phyloP scores from a whole-genome alignment of 2,888 invertebrate genomes.

The Lasioglossum oenotherae region DNA sequence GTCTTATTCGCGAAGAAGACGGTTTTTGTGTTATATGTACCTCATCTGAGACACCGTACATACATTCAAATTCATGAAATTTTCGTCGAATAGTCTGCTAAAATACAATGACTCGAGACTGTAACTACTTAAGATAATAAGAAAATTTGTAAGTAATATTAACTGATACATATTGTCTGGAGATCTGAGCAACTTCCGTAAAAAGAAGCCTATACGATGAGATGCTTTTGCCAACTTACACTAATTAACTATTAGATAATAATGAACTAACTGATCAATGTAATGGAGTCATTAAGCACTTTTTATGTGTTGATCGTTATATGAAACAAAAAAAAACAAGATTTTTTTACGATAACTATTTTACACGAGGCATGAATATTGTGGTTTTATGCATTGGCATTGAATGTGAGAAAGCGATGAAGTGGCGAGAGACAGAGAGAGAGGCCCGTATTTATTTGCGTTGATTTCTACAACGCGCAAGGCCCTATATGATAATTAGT shows the following conservation, averaged over 20 bases:
- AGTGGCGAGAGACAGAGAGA: slow-evolving; percentile 44
- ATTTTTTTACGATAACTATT: slow-evolving; percentile 79
- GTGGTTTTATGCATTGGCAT: slow-evolving; percentile 70
- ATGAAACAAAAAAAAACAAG: slow-evolving; percentile 59
- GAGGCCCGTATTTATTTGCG: slow-evolving; percentile 68
- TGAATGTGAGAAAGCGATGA: slow-evolving; percentile 61
- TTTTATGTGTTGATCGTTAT: slow-evolving; percentile 78
- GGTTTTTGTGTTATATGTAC: slow-evolving; percentile 39
- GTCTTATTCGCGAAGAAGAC: slow-evolving; percentile 30
- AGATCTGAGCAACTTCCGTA: slow-evolving; percentile 70
- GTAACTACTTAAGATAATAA: slow-evolving; percentile 72
- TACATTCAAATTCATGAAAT: slow-evolving; percentile 47
- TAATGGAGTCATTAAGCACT: slow-evolving; percentile 76
- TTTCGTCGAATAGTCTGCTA: slow-evolving; percentile 61
- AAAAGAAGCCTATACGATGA: slow-evolving; percentile 65
- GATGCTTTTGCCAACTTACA: slow-evolving; percentile 81
- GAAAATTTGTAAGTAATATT: slow-evolving; percentile 66
- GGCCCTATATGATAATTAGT: slow-evolving; percentile 75
- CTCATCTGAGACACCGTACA: slow-evolving; percentile 29
- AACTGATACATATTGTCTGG: slow-evolving; percentile 72
- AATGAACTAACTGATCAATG: slow-evolving; percentile 78
- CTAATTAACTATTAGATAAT: slow-evolving; percentile 76
- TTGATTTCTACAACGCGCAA: slow-evolving; percentile 54
- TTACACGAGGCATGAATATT: slow-evolving; percentile 74
- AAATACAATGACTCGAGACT: slow-evolving; percentile 75